Evolutionary conservation across 2,888 invertebrate species (phyloP).

Genomic region (Muscina levida): DNA sequence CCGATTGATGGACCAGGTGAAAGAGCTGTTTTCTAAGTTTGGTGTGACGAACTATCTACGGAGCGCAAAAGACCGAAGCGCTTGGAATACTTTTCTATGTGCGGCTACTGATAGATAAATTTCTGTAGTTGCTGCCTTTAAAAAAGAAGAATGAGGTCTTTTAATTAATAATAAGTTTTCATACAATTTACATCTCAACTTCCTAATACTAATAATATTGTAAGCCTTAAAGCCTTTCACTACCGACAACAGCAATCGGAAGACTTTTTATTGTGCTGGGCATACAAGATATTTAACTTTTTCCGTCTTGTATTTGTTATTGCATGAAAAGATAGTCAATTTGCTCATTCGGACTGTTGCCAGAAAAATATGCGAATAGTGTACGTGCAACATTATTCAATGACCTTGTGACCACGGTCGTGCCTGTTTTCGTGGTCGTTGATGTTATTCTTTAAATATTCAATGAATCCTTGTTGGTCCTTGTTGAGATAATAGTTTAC

Average conservation of each 20-base stretch:
- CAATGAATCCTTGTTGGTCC: constrained; percentile 23
- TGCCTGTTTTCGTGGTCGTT: background rate
- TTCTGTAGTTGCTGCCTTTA: no score
- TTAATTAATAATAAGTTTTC: no score
- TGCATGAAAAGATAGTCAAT: constrained; percentile 7
- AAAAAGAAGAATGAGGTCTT: no score
- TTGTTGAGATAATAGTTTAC: constrained; percentile 5
- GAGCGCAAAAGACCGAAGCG: no score
- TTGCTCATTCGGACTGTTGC: background rate
- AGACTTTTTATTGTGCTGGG: constrained; percentile 24
- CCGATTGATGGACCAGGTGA: no score
- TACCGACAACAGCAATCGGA: background rate
- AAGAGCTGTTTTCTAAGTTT: no score
- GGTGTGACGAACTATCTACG: no score
- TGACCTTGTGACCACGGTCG: constrained; percentile 13
- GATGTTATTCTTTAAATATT: background rate
- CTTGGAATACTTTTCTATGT: no score
- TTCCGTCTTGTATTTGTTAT: constrained; percentile 4
- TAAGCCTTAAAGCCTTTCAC: no score
- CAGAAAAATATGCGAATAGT: background rate
- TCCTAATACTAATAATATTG: no score
- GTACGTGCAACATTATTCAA: constrained; percentile 31
- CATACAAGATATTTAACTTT: constrained; percentile 32
- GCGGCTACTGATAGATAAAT: no score
- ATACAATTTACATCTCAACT: no score